These are phyloP conservation scores for Ridgeia piscesae DNA, from an alignment of 1,140 invertebrate species.

Conservation along the genomic window DNA sequence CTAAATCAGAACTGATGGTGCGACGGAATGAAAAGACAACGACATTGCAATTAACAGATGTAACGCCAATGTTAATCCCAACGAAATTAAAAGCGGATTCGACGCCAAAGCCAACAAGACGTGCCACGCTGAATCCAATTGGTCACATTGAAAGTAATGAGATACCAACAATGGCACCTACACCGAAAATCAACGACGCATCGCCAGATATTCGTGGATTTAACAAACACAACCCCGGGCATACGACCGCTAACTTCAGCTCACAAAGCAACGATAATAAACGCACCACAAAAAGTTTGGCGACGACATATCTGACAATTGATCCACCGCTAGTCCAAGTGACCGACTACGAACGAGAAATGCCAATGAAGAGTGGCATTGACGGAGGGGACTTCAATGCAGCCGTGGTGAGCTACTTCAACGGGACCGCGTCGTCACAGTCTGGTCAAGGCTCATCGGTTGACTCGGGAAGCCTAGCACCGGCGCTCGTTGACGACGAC, in stretches of 20 bases:
- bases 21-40: too few relatives aligned
- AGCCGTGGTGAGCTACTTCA: neutral
- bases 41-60: neutral
- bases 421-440: neutral
- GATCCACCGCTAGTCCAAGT: neutral
- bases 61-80: neutral
- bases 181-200: neutral
- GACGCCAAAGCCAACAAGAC: neutral
- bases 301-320: neutral
- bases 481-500: neutral
- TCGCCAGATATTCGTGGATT: neutral
- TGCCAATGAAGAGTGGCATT: neutral
- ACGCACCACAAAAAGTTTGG: neutral
- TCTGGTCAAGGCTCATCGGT: neutral
- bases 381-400: neutral
- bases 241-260: neutral
- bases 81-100: neutral
- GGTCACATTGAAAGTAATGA: neutral
- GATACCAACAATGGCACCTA: neutral
- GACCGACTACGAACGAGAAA: neutral
- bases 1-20: too few relatives aligned
- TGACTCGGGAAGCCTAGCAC: neutral
- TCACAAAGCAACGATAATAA: neutral
- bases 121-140: neutral
- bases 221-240: neutral